These are phyloP conservation scores for Micoletzkya japonica DNA, from an alignment of 2,888 invertebrate species.

Conservation along the genomic window DNA sequence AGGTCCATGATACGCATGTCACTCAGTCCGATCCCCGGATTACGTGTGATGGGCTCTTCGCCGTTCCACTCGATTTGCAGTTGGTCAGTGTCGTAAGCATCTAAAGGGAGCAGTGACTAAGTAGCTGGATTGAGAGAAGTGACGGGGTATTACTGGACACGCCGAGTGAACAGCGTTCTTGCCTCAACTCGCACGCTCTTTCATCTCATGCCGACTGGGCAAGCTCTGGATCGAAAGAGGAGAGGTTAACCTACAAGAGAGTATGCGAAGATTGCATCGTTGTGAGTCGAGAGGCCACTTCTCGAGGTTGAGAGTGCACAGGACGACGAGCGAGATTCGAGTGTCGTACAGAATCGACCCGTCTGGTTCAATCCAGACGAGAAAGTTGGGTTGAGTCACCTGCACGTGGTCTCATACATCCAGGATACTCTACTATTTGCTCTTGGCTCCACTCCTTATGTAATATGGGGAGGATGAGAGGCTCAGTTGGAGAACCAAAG, in stretches of 20 bases:
- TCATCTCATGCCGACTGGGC: no score
- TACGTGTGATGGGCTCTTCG: conserved; percentile 56
- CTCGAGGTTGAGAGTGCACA: conserved; percentile 61
- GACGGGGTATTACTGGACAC: no score
- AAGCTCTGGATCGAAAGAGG: not conserved
- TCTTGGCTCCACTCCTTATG: not conserved
- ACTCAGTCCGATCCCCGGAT: conserved; percentile 61
- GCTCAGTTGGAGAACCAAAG: not conserved
- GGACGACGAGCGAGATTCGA: conserved; percentile 51
- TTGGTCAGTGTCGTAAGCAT: conserved; percentile 63
- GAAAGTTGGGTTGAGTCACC: conserved; percentile 63
- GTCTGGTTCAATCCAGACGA: conserved; percentile 63
- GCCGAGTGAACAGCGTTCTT: no score
- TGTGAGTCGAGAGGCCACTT: conserved; percentile 63
- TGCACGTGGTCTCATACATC: conserved; percentile 16
- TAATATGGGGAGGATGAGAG: not conserved
- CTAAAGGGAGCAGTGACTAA: conserved; percentile 36
- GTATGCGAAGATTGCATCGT: conserved; percentile 59
- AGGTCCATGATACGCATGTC: conserved; percentile 62
- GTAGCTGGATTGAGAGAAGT: not conserved
- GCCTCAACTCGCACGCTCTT: no score
- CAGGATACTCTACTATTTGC: not conserved
- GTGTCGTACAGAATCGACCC: conserved; percentile 63
- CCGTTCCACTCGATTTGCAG: conserved; percentile 58
- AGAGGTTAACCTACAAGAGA: conserved; percentile 55